Conservation (phyloP, 2,888 invertebrate genomes). For the Drosophila histrio region DNA sequence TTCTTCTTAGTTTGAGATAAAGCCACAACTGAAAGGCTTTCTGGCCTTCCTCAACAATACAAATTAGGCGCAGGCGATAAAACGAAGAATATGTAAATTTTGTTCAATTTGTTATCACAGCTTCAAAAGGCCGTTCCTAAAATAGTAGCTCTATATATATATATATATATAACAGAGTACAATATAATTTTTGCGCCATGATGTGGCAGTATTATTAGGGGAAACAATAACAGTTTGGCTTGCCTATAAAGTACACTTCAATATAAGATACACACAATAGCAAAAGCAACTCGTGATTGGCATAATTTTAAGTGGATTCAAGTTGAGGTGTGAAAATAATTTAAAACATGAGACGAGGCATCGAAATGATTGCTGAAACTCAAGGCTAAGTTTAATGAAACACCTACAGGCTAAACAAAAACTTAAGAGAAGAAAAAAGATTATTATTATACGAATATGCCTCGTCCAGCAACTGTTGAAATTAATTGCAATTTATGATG, state of each 20-base stretch:
- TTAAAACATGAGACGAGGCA: slow-evolving; percentile 56
- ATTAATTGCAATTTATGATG: slow-evolving; percentile 81
- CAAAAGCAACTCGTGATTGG: slow-evolving; percentile 69
- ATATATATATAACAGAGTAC: slow-evolving; percentile 8
- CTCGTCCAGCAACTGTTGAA: slow-evolving; percentile 64
- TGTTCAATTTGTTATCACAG: slow-evolving; percentile 36
- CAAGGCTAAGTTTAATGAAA: slow-evolving; percentile 77
- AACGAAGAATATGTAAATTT: slow-evolving; percentile 41
- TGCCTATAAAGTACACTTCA: slow-evolving; percentile 51
- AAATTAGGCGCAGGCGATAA: slow-evolving; percentile 37
- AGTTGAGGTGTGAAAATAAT: slow-evolving; percentile 75
- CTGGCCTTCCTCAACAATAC: background rate
- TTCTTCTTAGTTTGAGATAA: slow-evolving; percentile 1
- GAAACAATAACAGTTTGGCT: slow-evolving; percentile 15
- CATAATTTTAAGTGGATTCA: slow-evolving; percentile 72
- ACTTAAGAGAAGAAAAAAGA: slow-evolving; percentile 15
- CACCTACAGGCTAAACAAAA: slow-evolving; percentile 70
- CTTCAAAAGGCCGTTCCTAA: slow-evolving; percentile 24
- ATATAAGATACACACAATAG: slow-evolving; percentile 25
- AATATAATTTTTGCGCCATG: slow-evolving; percentile 54
- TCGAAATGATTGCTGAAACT: slow-evolving; percentile 45
- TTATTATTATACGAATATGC: slow-evolving; percentile 49
- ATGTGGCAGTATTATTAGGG: slow-evolving; percentile 44
- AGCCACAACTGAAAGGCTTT: slow-evolving; percentile 1
- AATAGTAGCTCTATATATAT: slow-evolving; percentile 29